A percentile compares a stretch with the other conserved stretches of the same genome.
phyloP scores from a whole-genome alignment of 2,797 vertebrate genomes.

The Dryobates pubescens region DNA sequence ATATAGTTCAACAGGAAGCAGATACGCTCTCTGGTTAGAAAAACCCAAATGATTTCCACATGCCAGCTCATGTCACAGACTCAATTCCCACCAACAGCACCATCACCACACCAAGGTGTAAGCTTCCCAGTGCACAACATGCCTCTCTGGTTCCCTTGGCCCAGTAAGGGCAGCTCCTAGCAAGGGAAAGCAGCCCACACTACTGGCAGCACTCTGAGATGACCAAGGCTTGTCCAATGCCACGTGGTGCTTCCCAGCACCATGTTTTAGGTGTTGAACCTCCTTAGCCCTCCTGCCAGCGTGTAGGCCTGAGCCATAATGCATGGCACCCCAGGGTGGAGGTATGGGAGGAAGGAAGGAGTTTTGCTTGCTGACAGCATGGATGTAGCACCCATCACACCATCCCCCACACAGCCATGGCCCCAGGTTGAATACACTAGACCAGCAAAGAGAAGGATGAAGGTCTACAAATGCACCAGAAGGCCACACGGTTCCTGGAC shows the following conservation, averaged over 20 bases:
- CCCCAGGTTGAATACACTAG: not conserved
- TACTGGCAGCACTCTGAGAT: not conserved
- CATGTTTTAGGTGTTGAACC: not conserved
- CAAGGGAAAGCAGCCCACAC: not conserved
- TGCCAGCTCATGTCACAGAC: not conserved
- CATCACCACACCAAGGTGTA: not conserved
- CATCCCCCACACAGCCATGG: rapidly evolving
- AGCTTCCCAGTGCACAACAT: not conserved
- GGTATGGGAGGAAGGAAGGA: not conserved
- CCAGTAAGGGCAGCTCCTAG: not conserved
- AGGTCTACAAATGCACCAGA: not conserved
- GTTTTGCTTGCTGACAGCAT: not conserved
- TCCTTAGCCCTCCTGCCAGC: not conserved
- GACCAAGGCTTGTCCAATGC: not conserved
- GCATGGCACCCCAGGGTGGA: not conserved
- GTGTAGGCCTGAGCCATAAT: rapidly evolving
- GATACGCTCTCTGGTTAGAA: not conserved
- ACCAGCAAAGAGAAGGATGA: not conserved
- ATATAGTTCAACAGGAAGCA: not conserved
- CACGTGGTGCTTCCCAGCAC: not conserved
- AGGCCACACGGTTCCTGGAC: too few species aligned
- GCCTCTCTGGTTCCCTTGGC: too few species aligned
- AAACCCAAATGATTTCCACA: not conserved
- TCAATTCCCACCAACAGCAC: not conserved
- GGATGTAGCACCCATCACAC: rapidly evolving